Conservation (phyloP, 2,113 vertebrate species). For the Colaptes auratus region DNA sequence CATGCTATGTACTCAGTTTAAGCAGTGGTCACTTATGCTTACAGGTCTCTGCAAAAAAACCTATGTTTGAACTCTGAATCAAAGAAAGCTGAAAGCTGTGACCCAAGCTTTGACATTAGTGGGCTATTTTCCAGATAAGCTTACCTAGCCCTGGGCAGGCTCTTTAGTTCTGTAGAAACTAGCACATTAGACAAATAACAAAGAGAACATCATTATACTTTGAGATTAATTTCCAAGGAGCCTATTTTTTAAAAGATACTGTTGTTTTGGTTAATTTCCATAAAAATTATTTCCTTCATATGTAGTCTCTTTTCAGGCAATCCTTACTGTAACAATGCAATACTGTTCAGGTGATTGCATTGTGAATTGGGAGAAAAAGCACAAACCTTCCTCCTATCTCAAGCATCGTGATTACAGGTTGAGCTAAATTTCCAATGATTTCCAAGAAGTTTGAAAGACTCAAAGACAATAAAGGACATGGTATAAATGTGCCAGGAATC, state of each 20-base stretch:
- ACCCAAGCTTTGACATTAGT: neutral
- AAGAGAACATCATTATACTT: neutral
- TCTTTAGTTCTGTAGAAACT: neutral
- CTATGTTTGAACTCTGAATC: neutral
- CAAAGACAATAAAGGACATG: neutral
- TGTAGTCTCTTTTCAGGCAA: neutral
- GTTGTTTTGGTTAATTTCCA: neutral
- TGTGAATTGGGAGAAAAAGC: neutral
- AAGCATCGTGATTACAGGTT: neutral
- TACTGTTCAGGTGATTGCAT: neutral
- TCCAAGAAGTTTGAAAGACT: neutral
- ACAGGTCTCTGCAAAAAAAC: neutral
- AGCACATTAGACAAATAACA: neutral
- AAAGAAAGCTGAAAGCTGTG: neutral
- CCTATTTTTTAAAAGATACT: accelerated
- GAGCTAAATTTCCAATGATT: neutral
- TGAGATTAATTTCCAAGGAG: neutral
- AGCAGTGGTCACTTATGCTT: neutral
- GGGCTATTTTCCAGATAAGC: neutral
- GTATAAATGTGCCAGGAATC: neutral
- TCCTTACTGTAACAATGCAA: neutral
- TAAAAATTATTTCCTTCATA: neutral
- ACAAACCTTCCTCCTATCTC: neutral
- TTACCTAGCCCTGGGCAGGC: neutral
- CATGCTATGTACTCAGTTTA: accelerated